These are phyloP conservation scores for Rhizoglyphus robini DNA, from an alignment of 1,140 invertebrate genomes.

Conservation along the genomic window DNA sequence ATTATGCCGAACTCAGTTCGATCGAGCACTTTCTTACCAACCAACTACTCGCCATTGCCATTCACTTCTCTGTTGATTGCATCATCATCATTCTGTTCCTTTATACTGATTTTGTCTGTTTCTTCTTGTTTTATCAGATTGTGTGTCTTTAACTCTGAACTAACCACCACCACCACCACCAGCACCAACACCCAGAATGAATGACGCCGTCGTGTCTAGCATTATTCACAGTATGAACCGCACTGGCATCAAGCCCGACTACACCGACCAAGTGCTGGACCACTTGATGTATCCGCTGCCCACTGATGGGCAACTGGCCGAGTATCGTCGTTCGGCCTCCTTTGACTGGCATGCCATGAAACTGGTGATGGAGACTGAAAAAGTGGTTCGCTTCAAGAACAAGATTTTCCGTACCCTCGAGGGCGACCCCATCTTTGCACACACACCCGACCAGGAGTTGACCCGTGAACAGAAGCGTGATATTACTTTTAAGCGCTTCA, in stretches of 20 bases:
- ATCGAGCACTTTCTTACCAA: too few relatives aligned
- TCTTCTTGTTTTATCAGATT: too few relatives aligned
- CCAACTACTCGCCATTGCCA: too few relatives aligned
- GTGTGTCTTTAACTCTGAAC: too few relatives aligned
- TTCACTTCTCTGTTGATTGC: too few relatives aligned
- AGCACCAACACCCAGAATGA: background rate
- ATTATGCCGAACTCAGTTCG: too few relatives aligned
- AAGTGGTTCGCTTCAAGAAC: constrained; percentile 53
- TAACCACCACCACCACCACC: too few relatives aligned
- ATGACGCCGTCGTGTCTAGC: background rate
- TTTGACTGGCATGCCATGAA: constrained; percentile 67
- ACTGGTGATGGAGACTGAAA: constrained; percentile 53
- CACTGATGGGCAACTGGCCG: constrained; percentile 48
- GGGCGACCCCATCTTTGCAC: constrained; percentile 61
- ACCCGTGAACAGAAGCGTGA: constrained; percentile 54
- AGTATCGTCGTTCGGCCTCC: constrained; percentile 51
- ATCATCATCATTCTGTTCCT: too few relatives aligned
- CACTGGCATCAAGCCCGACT: background rate
- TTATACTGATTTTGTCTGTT: too few relatives aligned
- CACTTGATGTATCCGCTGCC: constrained; percentile 41
- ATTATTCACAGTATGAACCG: background rate
- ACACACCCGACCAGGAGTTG: constrained; percentile 38
- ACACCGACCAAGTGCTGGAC: background rate
- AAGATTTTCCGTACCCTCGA: constrained; percentile 63
- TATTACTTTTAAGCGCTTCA: constrained; percentile 45